phyloP scores from a whole-genome alignment of 2,113 vertebrate genomes.

The Vireo altiloquus region DNA sequence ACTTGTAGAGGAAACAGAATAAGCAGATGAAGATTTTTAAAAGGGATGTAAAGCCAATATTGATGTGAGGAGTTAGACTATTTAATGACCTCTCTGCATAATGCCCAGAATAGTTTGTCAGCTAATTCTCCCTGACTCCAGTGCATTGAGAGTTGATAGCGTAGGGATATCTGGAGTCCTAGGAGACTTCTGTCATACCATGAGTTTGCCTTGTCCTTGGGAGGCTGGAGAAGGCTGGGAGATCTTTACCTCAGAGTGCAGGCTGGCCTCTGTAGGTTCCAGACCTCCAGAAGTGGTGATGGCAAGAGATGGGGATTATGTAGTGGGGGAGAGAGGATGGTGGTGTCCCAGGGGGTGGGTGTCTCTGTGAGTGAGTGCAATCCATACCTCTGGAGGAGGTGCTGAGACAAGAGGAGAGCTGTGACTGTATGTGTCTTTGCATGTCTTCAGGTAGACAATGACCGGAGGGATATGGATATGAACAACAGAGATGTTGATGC shows the following conservation, averaged over 20 bases:
- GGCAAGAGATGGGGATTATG: not conserved
- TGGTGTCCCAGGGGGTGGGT: not conserved
- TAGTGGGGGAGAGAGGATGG: not conserved
- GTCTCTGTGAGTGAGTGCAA: not conserved
- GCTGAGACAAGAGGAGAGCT: not conserved
- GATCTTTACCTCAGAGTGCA: not conserved
- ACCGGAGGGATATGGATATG: slow-evolving; percentile 74
- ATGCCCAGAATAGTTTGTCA: not conserved
- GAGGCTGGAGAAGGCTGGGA: not conserved
- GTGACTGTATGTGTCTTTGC: not conserved
- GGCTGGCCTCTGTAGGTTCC: not conserved
- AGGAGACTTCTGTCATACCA: not conserved
- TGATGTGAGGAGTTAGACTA: not conserved
- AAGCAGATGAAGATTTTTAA: slow-evolving; percentile 16
- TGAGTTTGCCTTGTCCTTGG: not conserved
- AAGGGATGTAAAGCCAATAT: not conserved
- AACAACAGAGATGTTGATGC: slow-evolving; percentile 67
- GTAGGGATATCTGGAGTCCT: not conserved
- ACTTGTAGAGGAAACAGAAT: slow-evolving; percentile 59
- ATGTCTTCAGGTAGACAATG: slow-evolving; percentile 79
- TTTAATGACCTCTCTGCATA: not conserved
- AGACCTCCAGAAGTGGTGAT: not conserved
- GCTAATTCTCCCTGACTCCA: slow-evolving; percentile 14
- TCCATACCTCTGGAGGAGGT: not conserved
- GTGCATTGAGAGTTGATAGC: not conserved